These are phyloP conservation scores for Diachasmimorpha longicaudata DNA, from an alignment of 1,140 invertebrate genomes.

Conservation along the genomic window DNA sequence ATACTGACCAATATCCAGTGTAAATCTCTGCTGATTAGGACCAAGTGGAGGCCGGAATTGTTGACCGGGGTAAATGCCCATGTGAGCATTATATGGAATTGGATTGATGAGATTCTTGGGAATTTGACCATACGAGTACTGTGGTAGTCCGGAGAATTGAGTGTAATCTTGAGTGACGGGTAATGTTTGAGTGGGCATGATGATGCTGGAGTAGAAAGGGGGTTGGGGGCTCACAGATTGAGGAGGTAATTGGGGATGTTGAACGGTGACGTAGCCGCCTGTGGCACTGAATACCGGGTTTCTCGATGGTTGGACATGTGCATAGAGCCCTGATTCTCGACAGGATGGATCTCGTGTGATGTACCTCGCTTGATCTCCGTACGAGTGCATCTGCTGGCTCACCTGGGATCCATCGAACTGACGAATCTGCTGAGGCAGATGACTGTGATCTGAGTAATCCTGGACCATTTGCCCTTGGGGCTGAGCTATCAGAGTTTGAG, in stretches of 20 bases:
- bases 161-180: conserved; percentile 39
- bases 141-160: conserved; percentile 44
- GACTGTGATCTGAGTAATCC: background rate
- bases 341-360: conserved; percentile 53
- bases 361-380: conserved; percentile 39
- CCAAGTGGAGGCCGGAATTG: conserved; percentile 49
- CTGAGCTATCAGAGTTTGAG: background rate
- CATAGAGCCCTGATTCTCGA: conserved; percentile 48
- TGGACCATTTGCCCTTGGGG: background rate
- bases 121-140: conserved; percentile 55
- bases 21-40: conserved; percentile 55
- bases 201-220: conserved; percentile 48
- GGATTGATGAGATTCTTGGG: conserved; percentile 55
- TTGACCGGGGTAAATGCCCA: conserved; percentile 47
- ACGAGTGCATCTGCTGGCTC: background rate
- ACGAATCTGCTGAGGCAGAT: background rate
- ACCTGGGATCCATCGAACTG: background rate
- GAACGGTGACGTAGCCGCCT: conserved; percentile 53
- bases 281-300: conserved; percentile 44
- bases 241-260: conserved; percentile 48
- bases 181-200: conserved; percentile 40
- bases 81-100: conserved; percentile 48
- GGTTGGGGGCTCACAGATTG: conserved; percentile 53
- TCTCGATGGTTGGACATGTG: conserved; percentile 35
- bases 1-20: conserved; percentile 55